Conservation (phyloP, 2,113 vertebrate species). For the Microtus pennsylvanicus region DNA sequence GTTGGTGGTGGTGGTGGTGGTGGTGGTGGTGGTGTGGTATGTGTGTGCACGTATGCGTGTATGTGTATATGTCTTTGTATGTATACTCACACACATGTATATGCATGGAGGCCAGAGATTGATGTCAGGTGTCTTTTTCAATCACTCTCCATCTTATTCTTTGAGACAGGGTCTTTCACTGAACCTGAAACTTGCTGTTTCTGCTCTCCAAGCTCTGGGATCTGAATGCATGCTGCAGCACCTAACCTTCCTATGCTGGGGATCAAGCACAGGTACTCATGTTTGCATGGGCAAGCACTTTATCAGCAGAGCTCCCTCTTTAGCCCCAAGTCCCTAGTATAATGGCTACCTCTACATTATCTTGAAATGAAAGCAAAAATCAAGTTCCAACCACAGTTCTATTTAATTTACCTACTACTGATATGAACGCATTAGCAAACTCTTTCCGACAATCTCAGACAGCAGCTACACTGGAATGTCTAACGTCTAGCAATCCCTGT, state of each 20-base stretch:
- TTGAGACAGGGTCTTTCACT: not conserved
- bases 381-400: constrained; percentile 41
- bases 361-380: constrained; percentile 42
- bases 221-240: not conserved
- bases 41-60: not conserved
- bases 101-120: not conserved
- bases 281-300: not conserved
- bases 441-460: not conserved
- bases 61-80: too few relatives aligned
- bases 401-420: not conserved
- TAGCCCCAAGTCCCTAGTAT: not conserved
- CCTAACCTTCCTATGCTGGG: not conserved
- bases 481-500: not conserved
- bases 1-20: not conserved
- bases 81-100: not conserved
- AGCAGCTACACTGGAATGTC: not conserved
- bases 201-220: not conserved
- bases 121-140: not conserved
- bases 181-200: not conserved
- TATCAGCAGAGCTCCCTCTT: not conserved
- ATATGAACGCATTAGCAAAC: not conserved
- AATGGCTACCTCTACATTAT: not conserved
- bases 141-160: not conserved
- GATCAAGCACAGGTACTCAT: not conserved
- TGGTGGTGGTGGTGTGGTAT: not conserved